A percentile compares a stretch with the other conserved stretches of the same genome.
Conservation (phyloP, 2,113 vertebrate genomes). For the rat (Rattus norvegicus) region DNA sequence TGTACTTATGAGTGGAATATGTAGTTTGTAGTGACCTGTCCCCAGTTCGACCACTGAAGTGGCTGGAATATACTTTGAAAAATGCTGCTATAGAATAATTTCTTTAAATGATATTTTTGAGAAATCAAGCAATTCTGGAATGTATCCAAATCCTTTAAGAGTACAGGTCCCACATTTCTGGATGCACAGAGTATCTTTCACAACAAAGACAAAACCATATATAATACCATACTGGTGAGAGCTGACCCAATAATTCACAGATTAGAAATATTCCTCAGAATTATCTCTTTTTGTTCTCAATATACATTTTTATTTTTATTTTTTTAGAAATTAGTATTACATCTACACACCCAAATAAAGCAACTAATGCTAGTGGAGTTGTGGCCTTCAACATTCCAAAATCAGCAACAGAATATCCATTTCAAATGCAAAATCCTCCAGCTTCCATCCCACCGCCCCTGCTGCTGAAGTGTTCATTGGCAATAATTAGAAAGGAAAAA, state of each 20-base stretch:
- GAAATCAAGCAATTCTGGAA: constrained; percentile 37
- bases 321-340: not conserved
- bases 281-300: constrained; percentile 32
- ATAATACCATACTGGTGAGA: not conserved
- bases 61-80: constrained; percentile 25
- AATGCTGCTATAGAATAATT: constrained; percentile 35
- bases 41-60: not conserved
- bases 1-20: not conserved
- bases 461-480: too few species aligned
- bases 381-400: not conserved
- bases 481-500: not conserved
- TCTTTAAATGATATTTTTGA: constrained; percentile 37
- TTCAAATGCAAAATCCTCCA: not conserved
- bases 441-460: not conserved
- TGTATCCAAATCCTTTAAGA: constrained; percentile 6
- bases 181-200: constrained; percentile 12
- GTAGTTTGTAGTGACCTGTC: not conserved
- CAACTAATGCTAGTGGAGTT: not conserved
- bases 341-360: not conserved
- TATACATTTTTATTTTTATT: not conserved
- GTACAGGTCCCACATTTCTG: not conserved
- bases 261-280: constrained; percentile 32
- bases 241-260: not conserved
- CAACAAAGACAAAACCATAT: constrained; percentile 5
- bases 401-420: not conserved